phyloP scores from a whole-genome alignment of 2,888 invertebrate genomes.

The Stenoptilia bipunctidactyla region DNA sequence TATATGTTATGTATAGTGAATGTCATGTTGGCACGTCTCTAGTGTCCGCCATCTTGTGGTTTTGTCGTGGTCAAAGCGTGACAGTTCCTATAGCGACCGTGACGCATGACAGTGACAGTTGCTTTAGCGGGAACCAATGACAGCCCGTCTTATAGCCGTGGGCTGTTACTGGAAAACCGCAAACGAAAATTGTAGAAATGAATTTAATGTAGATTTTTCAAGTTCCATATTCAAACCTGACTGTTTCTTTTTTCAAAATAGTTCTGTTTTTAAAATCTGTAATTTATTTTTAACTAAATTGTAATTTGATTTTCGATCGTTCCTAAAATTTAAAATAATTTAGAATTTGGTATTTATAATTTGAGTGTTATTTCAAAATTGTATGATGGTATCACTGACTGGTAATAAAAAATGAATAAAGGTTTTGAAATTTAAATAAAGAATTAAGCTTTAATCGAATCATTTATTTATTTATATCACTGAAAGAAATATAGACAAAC shows the following conservation, averaged over 20 bases:
- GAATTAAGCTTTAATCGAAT: conserved; percentile 51
- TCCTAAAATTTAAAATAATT: too few species aligned
- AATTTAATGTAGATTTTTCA: too few species aligned
- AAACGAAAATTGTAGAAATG: too few species aligned
- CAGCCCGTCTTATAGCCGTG: background rate
- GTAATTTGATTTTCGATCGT: too few species aligned
- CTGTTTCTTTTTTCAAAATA: background rate
- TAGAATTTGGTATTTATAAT: too few species aligned
- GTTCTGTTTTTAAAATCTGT: background rate
- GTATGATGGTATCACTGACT: conserved; percentile 14
- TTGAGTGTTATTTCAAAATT: background rate
- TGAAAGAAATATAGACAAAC: conserved; percentile 28
- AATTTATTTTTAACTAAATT: too few species aligned
- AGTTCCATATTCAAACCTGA: too few species aligned
- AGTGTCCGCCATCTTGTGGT: background rate
- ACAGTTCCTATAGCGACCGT: background rate
- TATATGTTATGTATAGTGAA: background rate
- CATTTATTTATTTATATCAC: conserved; percentile 48
- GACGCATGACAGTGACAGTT: background rate
- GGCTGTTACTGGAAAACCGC: background rate
- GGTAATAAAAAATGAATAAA: conserved; percentile 17
- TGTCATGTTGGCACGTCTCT: background rate
- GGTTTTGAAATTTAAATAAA: conserved; percentile 19
- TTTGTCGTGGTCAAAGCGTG: background rate
- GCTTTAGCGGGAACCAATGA: background rate